A percentile compares a stretch with the other conserved stretches of the same genome.
phyloP scores from a whole-genome alignment of 2,113 vertebrate genomes.

The Cygnus atratus region DNA sequence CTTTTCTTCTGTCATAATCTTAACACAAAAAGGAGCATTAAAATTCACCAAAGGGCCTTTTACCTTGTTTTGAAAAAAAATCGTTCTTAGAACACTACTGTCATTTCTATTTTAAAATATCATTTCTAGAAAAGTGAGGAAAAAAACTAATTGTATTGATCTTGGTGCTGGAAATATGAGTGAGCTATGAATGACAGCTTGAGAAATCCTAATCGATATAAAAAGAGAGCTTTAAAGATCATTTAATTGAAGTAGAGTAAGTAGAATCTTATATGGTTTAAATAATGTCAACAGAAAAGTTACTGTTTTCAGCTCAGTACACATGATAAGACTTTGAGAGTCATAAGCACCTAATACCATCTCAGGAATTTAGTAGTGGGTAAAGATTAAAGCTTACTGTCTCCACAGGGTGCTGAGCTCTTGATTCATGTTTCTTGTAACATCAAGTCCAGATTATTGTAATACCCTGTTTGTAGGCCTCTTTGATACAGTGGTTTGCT shows the following conservation, averaged over 20 bases:
- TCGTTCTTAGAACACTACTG: background rate
- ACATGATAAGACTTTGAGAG: conserved; percentile 52
- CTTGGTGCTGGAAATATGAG: background rate
- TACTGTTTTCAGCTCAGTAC: conserved; percentile 42
- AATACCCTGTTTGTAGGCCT: conserved; percentile 65
- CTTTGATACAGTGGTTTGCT: conserved; percentile 53
- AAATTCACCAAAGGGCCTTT: background rate
- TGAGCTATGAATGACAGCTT: conserved; percentile 23
- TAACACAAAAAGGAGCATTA: background rate
- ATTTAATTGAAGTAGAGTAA: conserved; percentile 45
- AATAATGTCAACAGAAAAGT: conserved; percentile 49
- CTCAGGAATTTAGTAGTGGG: conserved; percentile 63
- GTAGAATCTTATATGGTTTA: conserved; percentile 54
- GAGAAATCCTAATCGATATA: conserved; percentile 37
- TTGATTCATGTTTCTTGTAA: conserved; percentile 62
- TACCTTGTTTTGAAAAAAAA: background rate
- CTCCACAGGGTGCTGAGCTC: conserved; percentile 69
- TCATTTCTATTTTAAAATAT: background rate
- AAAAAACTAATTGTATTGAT: background rate
- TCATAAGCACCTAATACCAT: conserved; percentile 64
- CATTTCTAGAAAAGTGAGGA: background rate
- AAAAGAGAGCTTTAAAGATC: conserved; percentile 41
- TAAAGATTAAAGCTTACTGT: conserved; percentile 76
- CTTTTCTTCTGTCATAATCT: background rate
- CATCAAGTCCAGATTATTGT: conserved; percentile 72